Percentiles rank a stretch among this genome's conserved stretches.
Evolutionary conservation across 2,888 invertebrate genomes (phyloP).

Genomic region (Pharmacophagus antenor): DNA sequence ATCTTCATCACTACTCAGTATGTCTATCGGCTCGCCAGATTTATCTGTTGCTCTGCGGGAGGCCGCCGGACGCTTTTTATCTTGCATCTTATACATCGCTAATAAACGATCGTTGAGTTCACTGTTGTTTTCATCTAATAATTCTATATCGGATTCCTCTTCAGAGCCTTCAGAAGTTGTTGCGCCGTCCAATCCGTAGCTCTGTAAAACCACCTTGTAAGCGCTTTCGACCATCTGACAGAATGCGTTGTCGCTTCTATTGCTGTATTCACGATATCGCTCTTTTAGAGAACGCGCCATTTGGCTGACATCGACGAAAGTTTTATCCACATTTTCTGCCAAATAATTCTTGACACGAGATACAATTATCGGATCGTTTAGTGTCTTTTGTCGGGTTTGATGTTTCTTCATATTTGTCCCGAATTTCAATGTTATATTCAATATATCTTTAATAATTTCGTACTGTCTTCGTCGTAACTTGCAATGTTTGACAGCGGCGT

Average conservation of each 20-base stretch:
- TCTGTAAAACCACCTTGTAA: constrained; percentile 86
- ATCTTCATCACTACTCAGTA: constrained; percentile 69
- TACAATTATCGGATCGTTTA: constrained; percentile 80
- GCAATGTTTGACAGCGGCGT: constrained; percentile 53
- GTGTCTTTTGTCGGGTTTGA: constrained; percentile 69
- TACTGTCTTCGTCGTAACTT: constrained; percentile 45
- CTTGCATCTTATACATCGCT: constrained; percentile 76
- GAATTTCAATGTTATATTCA: constrained; percentile 18
- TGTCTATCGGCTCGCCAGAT: constrained; percentile 72
- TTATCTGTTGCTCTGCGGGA: constrained; percentile 62
- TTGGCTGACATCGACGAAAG: constrained; percentile 89
- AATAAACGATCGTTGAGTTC: constrained; percentile 82
- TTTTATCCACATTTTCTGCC: constrained; percentile 89
- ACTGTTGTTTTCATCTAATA: constrained; percentile 90
- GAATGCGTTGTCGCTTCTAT: constrained; percentile 90
- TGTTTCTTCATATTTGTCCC: constrained; percentile 71
- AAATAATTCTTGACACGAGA: constrained; percentile 87
- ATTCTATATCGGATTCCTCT: constrained; percentile 84
- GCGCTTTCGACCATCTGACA: constrained; percentile 88
- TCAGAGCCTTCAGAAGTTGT: constrained; percentile 81
- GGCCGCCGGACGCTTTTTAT: constrained; percentile 67
- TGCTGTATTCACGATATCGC: constrained; percentile 87
- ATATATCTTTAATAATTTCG: constrained; percentile 14
- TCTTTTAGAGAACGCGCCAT: constrained; percentile 91
- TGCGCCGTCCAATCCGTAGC: constrained; percentile 83